A percentile compares a stretch with the other conserved stretches of the same genome.
Conservation (phyloP, 2,113 vertebrate species). For the Petrocephalus microphthalmus region DNA sequence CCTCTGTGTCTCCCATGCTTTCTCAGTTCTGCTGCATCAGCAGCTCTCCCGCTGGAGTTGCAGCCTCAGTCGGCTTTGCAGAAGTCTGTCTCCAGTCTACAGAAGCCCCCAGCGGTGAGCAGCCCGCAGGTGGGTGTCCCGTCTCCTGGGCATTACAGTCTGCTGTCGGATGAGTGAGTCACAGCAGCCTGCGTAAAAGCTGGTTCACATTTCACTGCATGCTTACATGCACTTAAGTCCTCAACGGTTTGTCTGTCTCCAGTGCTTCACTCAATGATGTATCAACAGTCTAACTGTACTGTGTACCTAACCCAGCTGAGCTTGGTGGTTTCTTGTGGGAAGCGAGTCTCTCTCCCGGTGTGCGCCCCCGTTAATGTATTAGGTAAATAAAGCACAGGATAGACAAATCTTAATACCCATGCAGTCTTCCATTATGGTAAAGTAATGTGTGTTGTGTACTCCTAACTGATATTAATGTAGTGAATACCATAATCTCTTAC, state of each 20-base stretch:
- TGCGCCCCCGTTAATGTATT: neutral
- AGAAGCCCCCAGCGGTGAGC: conserved; percentile 84
- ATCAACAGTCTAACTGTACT: neutral
- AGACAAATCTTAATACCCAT: neutral
- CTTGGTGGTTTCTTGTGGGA: neutral
- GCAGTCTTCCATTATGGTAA: neutral
- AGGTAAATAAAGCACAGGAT: neutral
- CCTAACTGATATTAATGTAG: neutral
- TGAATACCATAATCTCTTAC: neutral
- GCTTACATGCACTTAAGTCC: neutral
- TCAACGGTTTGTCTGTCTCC: neutral
- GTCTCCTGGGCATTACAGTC: neutral
- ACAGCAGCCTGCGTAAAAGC: neutral
- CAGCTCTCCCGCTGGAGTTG: conserved; percentile 94
- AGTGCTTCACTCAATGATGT: neutral
- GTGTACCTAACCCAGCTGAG: neutral
- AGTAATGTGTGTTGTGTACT: neutral
- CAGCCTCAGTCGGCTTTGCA: conserved; percentile 95
- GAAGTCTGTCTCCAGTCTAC: conserved; percentile 98
- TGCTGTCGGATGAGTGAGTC: too few relatives aligned
- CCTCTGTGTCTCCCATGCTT: neutral
- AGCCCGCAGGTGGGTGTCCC: conserved; percentile 77
- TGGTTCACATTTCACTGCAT: neutral
- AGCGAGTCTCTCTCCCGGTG: neutral
- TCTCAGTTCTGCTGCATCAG: conserved; percentile 85